Base-by-base conservation (phyloP, 2,888 invertebrate genomes). In the Morpho achilles region DNA sequence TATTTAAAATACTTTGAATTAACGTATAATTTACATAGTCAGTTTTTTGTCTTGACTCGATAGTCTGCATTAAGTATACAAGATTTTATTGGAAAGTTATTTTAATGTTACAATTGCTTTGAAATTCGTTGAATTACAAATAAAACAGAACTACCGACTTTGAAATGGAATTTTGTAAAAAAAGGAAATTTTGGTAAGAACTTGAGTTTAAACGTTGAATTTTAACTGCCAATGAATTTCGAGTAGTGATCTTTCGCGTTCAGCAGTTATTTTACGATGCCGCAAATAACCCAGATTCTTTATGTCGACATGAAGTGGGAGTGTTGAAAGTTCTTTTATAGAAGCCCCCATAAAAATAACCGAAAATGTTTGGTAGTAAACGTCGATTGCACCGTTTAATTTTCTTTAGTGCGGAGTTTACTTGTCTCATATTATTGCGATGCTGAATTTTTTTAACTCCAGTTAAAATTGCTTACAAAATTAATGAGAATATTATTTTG, bases 361-460 rank as follows among this genome's bases (percentile, higher is more conserved):
- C 54, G 45, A 61, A 56, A 61, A 54, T 58, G 61, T 54, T 57
- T 42, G 51, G 49, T 41, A 44, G 50, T 55, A 61, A 58, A 61
- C 54, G 50, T 41, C 32, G 58, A 60, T 50, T 53, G 57, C 47
- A 50, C 22, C 43, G 42, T 53, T 57, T 50, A 57, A 57, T 46
- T 50, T 53, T 10, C 39, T 42, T 51, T 32, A 8, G 44, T 41
- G 10, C 49, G 41, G 53, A 47, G 42, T 53, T 60, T 53, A 54
- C 57, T 48, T 57, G 53, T 53, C 16, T 46, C 16, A 8, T 8
- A 8, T 40, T 4, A 7, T 8, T 7, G 4, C 10, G 7, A n/a
- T 8, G 3, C 16, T 41, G 2, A 7, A 39, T 40, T 50, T 42
- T 7, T 7, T 2, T 41, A 50, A 8, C 16, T 16, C 16, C 16